Evolutionary conservation across 2,113 vertebrate genomes (phyloP).

Genomic region (Ranitomeya variabilis): DNA sequence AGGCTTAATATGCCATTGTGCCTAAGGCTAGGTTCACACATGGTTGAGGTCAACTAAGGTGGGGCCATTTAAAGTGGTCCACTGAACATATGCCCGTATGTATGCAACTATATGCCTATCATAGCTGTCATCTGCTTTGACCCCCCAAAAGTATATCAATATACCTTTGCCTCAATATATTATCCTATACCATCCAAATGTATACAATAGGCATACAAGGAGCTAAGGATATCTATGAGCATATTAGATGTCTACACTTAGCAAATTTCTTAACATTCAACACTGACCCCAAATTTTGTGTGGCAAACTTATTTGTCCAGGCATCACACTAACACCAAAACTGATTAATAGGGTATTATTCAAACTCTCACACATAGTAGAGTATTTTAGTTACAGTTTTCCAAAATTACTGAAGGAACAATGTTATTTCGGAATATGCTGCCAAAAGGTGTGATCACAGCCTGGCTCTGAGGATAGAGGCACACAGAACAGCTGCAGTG

Average conservation of each 20-base stretch:
- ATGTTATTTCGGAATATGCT: no score
- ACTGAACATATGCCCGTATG: neutral
- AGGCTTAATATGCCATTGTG: neutral
- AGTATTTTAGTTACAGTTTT: no score
- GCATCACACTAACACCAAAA: neutral
- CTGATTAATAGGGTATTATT: neutral
- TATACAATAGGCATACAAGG: neutral
- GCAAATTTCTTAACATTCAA: neutral
- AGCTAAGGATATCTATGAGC: neutral
- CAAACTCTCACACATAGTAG: no score
- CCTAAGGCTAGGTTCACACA: neutral
- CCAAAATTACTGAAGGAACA: no score
- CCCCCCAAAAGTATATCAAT: neutral
- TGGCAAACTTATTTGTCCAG: neutral
- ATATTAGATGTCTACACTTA: neutral
- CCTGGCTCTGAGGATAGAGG: neutral
- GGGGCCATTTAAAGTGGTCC: neutral
- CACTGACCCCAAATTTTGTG: neutral
- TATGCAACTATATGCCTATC: neutral
- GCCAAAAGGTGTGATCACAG: no score
- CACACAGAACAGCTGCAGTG: neutral
- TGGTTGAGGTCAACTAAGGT: neutral
- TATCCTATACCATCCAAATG: neutral
- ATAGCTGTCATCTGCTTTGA: neutral
- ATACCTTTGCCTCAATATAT: neutral